Percentiles rank a stretch among this genome's conserved stretches.
These are phyloP conservation scores for Luehdorfia chinensis DNA, from an alignment of 1,140 invertebrate genomes.

Conservation along the genomic window DNA sequence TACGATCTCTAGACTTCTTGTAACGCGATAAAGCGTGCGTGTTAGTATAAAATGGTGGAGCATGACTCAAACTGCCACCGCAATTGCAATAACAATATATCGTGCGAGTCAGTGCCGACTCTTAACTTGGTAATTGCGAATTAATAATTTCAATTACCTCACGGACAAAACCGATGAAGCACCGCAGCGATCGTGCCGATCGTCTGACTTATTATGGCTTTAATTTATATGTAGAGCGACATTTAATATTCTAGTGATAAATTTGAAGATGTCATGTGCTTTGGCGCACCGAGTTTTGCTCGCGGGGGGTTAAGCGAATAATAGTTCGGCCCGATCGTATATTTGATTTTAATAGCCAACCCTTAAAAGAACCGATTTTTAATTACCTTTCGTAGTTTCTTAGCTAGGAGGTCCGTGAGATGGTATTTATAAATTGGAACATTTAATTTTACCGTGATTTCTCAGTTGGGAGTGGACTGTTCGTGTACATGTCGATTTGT, in stretches of 20 bases:
- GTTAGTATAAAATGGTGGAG: not conserved
- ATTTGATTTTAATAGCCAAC: constrained; percentile 51
- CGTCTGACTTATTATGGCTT: constrained; percentile 31
- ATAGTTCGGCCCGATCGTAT: constrained; percentile 37
- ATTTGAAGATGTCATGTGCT: constrained; percentile 39
- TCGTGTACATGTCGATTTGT: constrained; percentile 10
- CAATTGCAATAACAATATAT: constrained; percentile 26
- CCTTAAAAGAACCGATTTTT: constrained; percentile 63
- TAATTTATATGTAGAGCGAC: constrained; percentile 56
- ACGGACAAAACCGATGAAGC: constrained; percentile 31
- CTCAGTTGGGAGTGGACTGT: not conserved
- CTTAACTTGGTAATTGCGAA: constrained; percentile 41
- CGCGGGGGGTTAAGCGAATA: constrained; percentile 53
- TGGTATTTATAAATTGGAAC: constrained; percentile 35
- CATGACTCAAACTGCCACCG: constrained; percentile 14
- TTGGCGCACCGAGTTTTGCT: constrained; percentile 26
- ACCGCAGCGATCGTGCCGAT: constrained; percentile 37
- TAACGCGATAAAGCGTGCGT: not conserved
- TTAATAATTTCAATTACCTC: constrained; percentile 48
- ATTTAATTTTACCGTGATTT: constrained; percentile 25
- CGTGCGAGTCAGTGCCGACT: constrained; percentile 18
- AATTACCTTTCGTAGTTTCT: constrained; percentile 53
- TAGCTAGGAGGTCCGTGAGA: constrained; percentile 42
- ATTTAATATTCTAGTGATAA: constrained; percentile 54
- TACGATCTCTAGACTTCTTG: not conserved